Base-by-base conservation (phyloP, 2,113 vertebrate genomes). In the Pyrgilauda ruficollis region DNA sequence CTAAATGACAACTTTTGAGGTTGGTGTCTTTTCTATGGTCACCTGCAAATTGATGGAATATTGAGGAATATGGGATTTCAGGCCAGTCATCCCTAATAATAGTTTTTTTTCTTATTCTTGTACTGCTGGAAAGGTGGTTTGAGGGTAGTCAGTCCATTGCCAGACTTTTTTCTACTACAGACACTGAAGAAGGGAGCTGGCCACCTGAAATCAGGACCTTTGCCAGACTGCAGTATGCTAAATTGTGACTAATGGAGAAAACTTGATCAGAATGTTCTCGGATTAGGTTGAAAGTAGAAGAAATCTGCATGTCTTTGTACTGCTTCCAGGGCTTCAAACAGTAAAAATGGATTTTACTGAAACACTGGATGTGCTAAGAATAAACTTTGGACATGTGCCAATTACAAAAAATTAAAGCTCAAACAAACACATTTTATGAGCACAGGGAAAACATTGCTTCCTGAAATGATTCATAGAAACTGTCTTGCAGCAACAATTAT, bases 311-410 rank as follows among this genome's bases (percentile, higher is more conserved):
- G 27, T 63, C 68, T 91, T 73, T 83, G 84, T 86, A 86, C 75
- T 47, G 44, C 15, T 91, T 89, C 84, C 78, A 83, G 62, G 46
- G 41, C 67, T 85, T 87, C 82, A 79, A 79, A 74, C 59, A 87
- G 58, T 73, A 83, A 87, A 92, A 91, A 91, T 67, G 78, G 46
- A 78, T 94, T 96, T 93, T 84, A 84, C 72, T 93, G 93, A 93
- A 86, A 70, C 47, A 83, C 27, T 81, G 13, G 50, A 46, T 67
- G 50, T 90, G 84, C 82, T 88, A 83, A 96, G 75, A 86, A 74
- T 90, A 92, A 93, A 85, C 59, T 88, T 96, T 95, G 93, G 94
- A 69, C 35, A 47, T 3, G 5, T 4, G 87, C 89, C 91, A 95
- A 47, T 91, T 89, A 87, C 15, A 0, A 94, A 94, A 95, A 93